Conservation (phyloP, 1,140 invertebrate species). For the Drosophila pruinosa region DNA sequence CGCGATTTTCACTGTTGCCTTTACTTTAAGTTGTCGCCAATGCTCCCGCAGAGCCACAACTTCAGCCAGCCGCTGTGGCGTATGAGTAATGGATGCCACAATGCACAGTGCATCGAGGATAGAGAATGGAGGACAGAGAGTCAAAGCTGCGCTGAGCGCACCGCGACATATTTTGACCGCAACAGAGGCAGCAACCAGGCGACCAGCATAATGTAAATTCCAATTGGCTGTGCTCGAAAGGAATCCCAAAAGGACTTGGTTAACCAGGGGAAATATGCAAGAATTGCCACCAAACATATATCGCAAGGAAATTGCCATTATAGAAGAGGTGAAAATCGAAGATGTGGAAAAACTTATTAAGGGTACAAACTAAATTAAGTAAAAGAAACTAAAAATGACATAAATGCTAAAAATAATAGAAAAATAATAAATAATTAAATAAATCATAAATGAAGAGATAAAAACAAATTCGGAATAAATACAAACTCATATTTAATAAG, state of each 20-base stretch:
- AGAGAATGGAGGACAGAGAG: background rate
- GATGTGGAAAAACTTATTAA: background rate
- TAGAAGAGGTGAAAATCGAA: background rate
- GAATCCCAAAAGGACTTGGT: background rate
- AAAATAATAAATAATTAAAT: background rate
- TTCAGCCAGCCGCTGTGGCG: slow-evolving; percentile 25
- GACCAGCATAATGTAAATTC: slow-evolving; percentile 42
- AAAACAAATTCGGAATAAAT: background rate
- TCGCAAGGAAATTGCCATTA: slow-evolving; percentile 26
- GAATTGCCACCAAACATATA: slow-evolving; percentile 9
- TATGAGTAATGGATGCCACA: slow-evolving; percentile 46
- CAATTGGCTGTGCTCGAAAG: slow-evolving; percentile 6
- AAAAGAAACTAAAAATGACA: background rate
- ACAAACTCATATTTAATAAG: too few relatives aligned
- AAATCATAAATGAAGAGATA: background rate
- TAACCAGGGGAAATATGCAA: slow-evolving; percentile 17
- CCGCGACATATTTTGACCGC: slow-evolving; percentile 39
- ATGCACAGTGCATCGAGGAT: background rate
- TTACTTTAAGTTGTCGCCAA: slow-evolving; percentile 36
- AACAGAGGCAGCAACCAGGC: background rate
- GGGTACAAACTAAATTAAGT: background rate
- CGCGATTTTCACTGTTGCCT: slow-evolving; percentile 27
- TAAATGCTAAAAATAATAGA: background rate
- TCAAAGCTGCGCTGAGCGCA: background rate
- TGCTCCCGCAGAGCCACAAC: background rate